Conservation (phyloP, 2,888 invertebrate genomes). For the Drymonia ruficornis region DNA sequence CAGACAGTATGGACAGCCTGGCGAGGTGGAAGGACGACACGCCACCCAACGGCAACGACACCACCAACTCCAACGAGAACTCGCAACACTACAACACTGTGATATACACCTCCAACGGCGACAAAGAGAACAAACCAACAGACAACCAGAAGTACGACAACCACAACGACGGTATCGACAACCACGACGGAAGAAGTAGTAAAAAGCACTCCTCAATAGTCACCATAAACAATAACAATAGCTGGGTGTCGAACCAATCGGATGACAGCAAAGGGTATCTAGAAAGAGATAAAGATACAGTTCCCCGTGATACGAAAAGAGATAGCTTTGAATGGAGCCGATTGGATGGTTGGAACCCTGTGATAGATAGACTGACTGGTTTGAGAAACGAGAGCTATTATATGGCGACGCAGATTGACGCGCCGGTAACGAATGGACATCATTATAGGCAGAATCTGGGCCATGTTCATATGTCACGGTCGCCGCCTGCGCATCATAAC, state of each 20-base stretch:
- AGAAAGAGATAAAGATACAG: constrained; percentile 76
- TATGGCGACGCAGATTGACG: constrained; percentile 89
- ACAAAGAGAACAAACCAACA: constrained; percentile 69
- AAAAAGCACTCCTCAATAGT: constrained; percentile 80
- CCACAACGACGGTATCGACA: constrained; percentile 60
- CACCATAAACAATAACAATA: constrained; percentile 79
- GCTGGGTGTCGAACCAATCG: constrained; percentile 80
- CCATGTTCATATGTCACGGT: constrained; percentile 74
- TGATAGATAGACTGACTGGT: constrained; percentile 93
- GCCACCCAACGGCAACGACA: constrained; percentile 80
- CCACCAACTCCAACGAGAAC: constrained; percentile 72
- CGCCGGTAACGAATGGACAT: constrained; percentile 80
- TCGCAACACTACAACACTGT: constrained; percentile 78
- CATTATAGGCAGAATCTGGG: constrained; percentile 67
- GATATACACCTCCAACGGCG: constrained; percentile 72
- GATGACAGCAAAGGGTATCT: constrained; percentile 80
- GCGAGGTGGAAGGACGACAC: constrained; percentile 83
- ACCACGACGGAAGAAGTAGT: constrained; percentile 56
- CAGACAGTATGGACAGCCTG: constrained; percentile 83
- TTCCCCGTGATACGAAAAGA: constrained; percentile 77
- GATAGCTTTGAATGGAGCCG: constrained; percentile 85
- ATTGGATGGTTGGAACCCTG: constrained; percentile 92
- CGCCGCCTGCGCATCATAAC: constrained; percentile 82
- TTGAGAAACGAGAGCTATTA: constrained; percentile 97
- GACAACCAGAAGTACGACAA: constrained; percentile 58